Evolutionary conservation across 2,888 invertebrate genomes (phyloP).

Genomic region (Cinara cedri): DNA sequence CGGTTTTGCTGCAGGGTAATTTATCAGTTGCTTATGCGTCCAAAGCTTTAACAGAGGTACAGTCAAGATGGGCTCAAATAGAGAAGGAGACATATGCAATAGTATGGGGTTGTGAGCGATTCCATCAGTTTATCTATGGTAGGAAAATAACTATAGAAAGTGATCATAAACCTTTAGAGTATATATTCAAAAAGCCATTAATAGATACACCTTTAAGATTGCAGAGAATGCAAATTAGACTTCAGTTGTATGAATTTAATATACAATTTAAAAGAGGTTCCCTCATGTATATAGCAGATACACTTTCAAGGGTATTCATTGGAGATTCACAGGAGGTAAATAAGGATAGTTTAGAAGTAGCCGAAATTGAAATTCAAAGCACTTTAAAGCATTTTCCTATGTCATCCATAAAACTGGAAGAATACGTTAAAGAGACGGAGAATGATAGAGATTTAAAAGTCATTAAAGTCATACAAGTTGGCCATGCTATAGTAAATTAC

Average conservation of each 20-base stretch:
- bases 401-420: neutral
- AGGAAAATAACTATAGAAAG: constrained; percentile 18
- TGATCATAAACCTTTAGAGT: constrained; percentile 3
- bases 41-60: no score
- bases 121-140: constrained; percentile 2
- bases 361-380: neutral
- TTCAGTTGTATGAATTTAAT: constrained; percentile 40
- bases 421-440: neutral
- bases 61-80: no score
- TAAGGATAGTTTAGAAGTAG: neutral
- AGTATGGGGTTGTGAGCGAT: constrained; percentile 4
- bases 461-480: neutral
- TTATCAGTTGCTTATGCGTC: constrained; percentile 58
- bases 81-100: no score
- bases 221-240: constrained; percentile 36
- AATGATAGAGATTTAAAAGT: neutral
- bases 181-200: constrained; percentile 1
- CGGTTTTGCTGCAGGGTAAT: neutral
- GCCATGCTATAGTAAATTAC: constrained; percentile 18
- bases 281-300: no score
- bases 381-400: constrained; percentile 10
- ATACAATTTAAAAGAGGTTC: neutral
- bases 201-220: neutral
- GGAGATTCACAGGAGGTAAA: neutral
- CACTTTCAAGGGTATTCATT: neutral